Evolutionary conservation across 2,888 invertebrate genomes (phyloP).

Genomic region (Eugnorisma glareosa): DNA sequence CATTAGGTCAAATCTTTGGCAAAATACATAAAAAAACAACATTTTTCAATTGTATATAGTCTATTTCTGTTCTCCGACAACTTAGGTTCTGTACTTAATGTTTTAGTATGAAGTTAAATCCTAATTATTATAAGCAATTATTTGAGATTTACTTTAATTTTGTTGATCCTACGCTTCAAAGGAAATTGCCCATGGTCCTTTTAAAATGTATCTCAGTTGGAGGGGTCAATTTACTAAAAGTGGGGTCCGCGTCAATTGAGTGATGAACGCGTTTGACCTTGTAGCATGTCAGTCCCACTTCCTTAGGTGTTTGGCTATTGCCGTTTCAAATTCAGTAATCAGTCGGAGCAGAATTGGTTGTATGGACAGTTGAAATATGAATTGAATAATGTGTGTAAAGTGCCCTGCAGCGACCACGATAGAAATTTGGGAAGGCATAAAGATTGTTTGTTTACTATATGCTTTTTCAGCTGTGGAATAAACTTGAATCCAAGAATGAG

Average conservation of each 20-base stretch:
- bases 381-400: background rate
- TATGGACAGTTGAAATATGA: background rate
- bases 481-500: background rate
- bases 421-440: background rate
- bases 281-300: background rate
- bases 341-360: background rate
- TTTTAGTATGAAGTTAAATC: background rate
- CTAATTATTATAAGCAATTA: background rate
- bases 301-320: constrained; percentile 9
- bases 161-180: background rate
- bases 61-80: background rate
- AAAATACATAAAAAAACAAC: background rate
- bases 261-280: constrained; percentile 19
- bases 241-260: constrained; percentile 14
- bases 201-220: background rate
- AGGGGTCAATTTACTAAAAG: background rate
- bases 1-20: background rate
- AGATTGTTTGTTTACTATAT: background rate
- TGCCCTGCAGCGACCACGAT: background rate
- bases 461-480: background rate
- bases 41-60: background rate
- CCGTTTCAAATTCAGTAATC: constrained; percentile 32
- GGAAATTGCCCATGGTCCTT: background rate
- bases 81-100: background rate
- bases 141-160: background rate